These are phyloP conservation scores for Adelognathus sp. DNA, from an alignment of 2,888 invertebrate species.

Conservation along the genomic window DNA sequence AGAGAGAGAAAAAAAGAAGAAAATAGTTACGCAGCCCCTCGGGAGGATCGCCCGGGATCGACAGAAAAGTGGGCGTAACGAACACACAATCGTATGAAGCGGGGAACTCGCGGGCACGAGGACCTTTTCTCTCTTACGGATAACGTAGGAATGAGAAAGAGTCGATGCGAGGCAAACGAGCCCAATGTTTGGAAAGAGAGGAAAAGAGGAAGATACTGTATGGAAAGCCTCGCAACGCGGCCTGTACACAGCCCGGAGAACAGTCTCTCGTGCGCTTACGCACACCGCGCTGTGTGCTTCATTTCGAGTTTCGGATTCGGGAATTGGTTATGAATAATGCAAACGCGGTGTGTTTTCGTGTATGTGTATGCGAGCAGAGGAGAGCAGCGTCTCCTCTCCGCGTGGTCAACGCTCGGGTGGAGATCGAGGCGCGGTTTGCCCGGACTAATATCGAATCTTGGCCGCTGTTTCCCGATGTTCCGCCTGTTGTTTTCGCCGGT, in stretches of 20 bases:
- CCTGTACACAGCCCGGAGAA: constrained; percentile 37
- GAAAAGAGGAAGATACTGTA: constrained; percentile 56
- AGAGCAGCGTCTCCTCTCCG: constrained; percentile 64
- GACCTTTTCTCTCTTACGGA: constrained; percentile 42
- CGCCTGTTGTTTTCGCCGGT: constrained; percentile 41
- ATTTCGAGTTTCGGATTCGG: constrained; percentile 77
- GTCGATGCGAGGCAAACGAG: constrained; percentile 38
- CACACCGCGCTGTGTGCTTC: constrained; percentile 60
- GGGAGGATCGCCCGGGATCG: constrained; percentile 36
- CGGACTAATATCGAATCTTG: constrained; percentile 57
- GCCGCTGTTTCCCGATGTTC: constrained; percentile 43
- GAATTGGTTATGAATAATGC: constrained; percentile 80
- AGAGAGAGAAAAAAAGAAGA: background rate
- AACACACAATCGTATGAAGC: constrained; percentile 57
- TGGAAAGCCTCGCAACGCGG: constrained; percentile 40
- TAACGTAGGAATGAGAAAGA: constrained; percentile 45
- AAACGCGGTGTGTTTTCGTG: constrained; percentile 59
- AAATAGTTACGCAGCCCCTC: constrained; percentile 11
- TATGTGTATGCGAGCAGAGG: constrained; percentile 63
- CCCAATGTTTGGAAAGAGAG: constrained; percentile 35
- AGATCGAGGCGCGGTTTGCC: constrained; percentile 57
- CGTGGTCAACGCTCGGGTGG: constrained; percentile 59
- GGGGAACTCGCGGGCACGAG: constrained; percentile 29
- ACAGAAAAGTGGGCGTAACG: constrained; percentile 56
- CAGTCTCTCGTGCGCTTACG: no score